A percentile compares a stretch with the other conserved stretches of the same genome.
These are phyloP conservation scores for Corvus cornix DNA, from an alignment of 2,113 vertebrate genomes.

Conservation along the genomic window DNA sequence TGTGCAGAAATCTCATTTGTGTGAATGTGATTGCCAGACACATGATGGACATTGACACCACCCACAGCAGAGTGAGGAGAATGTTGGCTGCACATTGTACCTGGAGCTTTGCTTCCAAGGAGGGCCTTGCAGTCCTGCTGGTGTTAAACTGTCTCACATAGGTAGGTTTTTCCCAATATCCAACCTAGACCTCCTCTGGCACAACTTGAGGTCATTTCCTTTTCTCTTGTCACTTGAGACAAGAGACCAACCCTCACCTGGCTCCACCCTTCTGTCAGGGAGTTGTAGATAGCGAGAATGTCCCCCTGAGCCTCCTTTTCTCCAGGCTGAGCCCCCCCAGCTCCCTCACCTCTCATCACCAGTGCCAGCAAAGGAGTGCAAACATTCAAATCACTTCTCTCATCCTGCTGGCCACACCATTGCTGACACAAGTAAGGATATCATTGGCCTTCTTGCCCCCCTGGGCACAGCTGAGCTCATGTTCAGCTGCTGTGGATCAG, in stretches of 20 bases:
- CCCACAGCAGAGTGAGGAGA: neutral
- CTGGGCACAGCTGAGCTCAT: neutral
- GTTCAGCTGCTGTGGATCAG: neutral
- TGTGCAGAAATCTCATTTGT: neutral
- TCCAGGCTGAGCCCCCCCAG: neutral
- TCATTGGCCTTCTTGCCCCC: neutral
- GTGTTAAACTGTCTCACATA: neutral
- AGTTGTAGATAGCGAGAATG: neutral
- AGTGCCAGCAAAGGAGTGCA: neutral
- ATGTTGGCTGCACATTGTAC: neutral
- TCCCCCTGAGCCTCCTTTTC: neutral
- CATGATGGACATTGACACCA: neutral
- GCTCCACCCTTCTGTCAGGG: neutral
- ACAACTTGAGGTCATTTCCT: neutral
- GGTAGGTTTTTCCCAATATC: neutral
- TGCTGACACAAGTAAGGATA: neutral
- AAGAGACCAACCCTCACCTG: neutral
- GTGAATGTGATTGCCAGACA: neutral
- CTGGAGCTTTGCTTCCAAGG: neutral
- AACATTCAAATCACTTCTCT: neutral
- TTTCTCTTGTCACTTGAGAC: neutral
- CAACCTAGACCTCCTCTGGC: neutral
- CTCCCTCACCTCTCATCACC: neutral
- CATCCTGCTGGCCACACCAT: neutral
- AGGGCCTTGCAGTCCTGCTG: neutral